phyloP scores from a whole-genome alignment of 2,113 vertebrate genomes.

The Mus spicilegus region DNA sequence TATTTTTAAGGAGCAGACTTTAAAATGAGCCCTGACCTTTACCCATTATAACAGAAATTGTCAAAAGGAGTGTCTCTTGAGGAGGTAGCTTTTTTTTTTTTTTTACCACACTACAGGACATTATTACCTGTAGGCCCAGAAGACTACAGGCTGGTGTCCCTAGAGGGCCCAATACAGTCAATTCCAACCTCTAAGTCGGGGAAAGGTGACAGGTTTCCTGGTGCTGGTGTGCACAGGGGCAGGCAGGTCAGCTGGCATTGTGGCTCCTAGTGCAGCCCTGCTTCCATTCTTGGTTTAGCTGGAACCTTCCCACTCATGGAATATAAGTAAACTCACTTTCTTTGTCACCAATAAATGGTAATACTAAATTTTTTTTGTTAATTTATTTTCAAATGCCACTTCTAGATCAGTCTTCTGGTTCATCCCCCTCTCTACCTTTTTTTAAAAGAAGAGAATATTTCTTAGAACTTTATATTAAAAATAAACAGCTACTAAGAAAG shows the following conservation, averaged over 20 bases:
- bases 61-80: constrained; percentile 55
- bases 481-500: constrained; percentile 81
- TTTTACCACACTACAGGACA: constrained; percentile 87
- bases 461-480: constrained; percentile 83
- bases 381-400: constrained; percentile 85
- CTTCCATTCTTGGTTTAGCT: constrained; percentile 90
- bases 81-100: constrained; percentile 67
- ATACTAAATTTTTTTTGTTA: constrained; percentile 87
- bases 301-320: constrained; percentile 93
- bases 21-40: constrained; percentile 82
- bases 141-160: constrained; percentile 91
- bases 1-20: constrained; percentile 84
- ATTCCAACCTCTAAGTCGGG: neutral
- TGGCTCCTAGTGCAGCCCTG: constrained; percentile 87
- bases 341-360: constrained; percentile 92
- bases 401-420: constrained; percentile 60
- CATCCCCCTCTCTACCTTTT: neutral
- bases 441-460: constrained; percentile 64
- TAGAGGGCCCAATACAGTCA: constrained; percentile 87
- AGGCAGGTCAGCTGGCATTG: constrained; percentile 83
- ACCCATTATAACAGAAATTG: constrained; percentile 82
- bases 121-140: constrained; percentile 88
- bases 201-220: neutral
- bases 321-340: constrained; percentile 93
- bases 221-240: neutral